A percentile compares a stretch with the other conserved stretches of the same genome.
These are phyloP conservation scores for Rhyacichthys aspro DNA, from an alignment of 2,797 vertebrate species.

Conservation along the genomic window DNA sequence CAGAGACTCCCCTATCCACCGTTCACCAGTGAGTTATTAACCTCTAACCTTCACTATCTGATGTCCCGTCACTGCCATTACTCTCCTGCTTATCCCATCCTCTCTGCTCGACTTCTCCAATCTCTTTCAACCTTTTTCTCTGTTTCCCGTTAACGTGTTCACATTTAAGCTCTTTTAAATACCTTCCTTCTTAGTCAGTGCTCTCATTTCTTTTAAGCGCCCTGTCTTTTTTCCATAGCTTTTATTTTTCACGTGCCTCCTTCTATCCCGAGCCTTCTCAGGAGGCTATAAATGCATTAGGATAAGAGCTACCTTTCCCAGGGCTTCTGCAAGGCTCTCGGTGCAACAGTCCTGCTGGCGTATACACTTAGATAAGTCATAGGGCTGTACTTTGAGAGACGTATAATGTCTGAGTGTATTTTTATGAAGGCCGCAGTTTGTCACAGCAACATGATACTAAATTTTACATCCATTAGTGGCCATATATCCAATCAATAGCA, in stretches of 20 bases:
- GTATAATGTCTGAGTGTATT: neutral
- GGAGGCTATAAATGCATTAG: constrained; percentile 58
- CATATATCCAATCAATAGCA: neutral
- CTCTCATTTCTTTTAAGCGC: neutral
- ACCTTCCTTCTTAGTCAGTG: neutral
- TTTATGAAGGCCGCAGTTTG: constrained; percentile 13
- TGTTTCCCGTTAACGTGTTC: neutral
- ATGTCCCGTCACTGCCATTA: constrained; percentile 11
- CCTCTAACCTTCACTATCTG: constrained; percentile 54
- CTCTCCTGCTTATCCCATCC: neutral
- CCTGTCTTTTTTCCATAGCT: neutral
- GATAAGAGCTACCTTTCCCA: constrained; percentile 44
- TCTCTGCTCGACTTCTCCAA: constrained; percentile 7
- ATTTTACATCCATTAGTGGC: constrained; percentile 33
- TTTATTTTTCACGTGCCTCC: neutral
- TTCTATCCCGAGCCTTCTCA: constrained; percentile 23
- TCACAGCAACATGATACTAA: neutral
- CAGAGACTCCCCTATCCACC: constrained; percentile 20
- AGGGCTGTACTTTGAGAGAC: neutral
- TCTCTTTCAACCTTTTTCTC: neutral
- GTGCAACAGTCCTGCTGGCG: constrained; percentile 15
- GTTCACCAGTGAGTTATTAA: constrained; percentile 59
- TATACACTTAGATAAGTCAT: constrained; percentile 7
- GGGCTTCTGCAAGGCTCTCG: constrained; percentile 27
- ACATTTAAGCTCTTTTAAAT: neutral